Evolutionary conservation across 2,113 vertebrate species (phyloP), one percentile per base, ranked within the genome.

Genomic region (Monarcha castaneiventris): DNA sequence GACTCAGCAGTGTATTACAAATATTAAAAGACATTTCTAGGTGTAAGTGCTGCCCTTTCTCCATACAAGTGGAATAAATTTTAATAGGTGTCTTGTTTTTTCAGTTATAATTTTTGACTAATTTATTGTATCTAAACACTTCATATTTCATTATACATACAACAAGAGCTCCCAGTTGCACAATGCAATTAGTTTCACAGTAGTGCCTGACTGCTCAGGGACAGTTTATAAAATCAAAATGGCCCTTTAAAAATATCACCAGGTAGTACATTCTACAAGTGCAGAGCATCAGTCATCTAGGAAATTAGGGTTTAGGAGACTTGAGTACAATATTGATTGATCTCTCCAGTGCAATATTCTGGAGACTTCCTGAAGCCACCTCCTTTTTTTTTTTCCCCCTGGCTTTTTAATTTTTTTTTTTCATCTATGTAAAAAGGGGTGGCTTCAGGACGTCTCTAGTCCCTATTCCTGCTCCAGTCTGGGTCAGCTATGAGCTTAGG

Each of bases 171-270:
- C 69, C 79, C 82, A 75, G 35, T 13, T 87, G 62, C 46, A 94
- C 58, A 71, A 79, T 25, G 6, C 13, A 91, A 88, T 93, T 94
- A 16, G 27, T 81, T 95, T 88, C 51, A 71, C 88, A 91, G 56
- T 86, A 90, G 54, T 85, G 39, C 64, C 73, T 66, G 23, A 82
- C 43, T 73, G 52, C 41, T 71, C 10, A 91, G 33, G 23, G 20
- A 80, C 37, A 26, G 35, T 86, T 93, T 82, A 89, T 74, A 68
- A 94, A 94, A 89, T 79, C 43, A 91, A 93, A 93, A 81, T 11
- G 32, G 49, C 16, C 68, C n/a, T 88, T 92, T 37, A 85, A 96
- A 92, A 95, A 89, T 64, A 95, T 55, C 44, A 86, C 10, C 39
- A 90, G 26, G 43, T 76, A 79, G 46, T 63, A 80, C 82, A 91